Percentiles rank a stretch among this genome's conserved stretches.
Conservation (phyloP, 2,888 invertebrate genomes). For the Stenoptilia bipunctidactyla region DNA sequence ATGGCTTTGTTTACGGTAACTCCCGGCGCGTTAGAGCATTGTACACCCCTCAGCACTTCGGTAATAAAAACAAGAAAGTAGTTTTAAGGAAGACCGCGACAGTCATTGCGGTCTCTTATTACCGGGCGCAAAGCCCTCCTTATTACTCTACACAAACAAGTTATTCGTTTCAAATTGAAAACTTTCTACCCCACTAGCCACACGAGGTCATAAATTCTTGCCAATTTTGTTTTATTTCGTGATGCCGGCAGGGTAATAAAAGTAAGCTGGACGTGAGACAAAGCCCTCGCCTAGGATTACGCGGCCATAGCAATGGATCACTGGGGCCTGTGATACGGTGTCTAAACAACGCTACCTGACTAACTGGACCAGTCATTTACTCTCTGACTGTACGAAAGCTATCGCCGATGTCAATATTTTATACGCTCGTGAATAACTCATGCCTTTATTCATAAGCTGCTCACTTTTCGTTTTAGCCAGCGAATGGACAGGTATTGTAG, state of each 20-base stretch:
- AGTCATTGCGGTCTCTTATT: slow-evolving; percentile 58
- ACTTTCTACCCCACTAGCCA: slow-evolving; percentile 68
- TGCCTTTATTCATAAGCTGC: background rate
- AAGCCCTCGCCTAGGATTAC: slow-evolving; percentile 64
- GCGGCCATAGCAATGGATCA: slow-evolving; percentile 62
- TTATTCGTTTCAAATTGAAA: slow-evolving; percentile 72
- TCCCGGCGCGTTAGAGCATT: slow-evolving; percentile 24
- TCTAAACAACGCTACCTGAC: slow-evolving; percentile 55
- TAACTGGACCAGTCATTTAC: slow-evolving; percentile 21
- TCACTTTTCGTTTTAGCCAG: background rate
- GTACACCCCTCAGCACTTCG: slow-evolving; percentile 47
- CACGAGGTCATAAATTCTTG: slow-evolving; percentile 65
- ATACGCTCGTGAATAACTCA: background rate
- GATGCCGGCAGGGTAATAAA: slow-evolving; percentile 69
- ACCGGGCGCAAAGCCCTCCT: slow-evolving; percentile 60
- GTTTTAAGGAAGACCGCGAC: slow-evolving; percentile 64
- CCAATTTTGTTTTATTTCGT: slow-evolving; percentile 71
- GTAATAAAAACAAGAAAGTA: slow-evolving; percentile 68
- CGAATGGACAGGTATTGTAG: background rate
- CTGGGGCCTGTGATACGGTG: slow-evolving; percentile 54
- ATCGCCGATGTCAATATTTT: background rate
- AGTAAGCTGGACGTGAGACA: slow-evolving; percentile 71
- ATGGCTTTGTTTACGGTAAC: slow-evolving; percentile 9
- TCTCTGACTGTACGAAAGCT: background rate
- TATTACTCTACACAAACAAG: slow-evolving; percentile 67